These are phyloP conservation scores for Hystrix cristata DNA, from an alignment of 2,113 vertebrate species.

Conservation along the genomic window DNA sequence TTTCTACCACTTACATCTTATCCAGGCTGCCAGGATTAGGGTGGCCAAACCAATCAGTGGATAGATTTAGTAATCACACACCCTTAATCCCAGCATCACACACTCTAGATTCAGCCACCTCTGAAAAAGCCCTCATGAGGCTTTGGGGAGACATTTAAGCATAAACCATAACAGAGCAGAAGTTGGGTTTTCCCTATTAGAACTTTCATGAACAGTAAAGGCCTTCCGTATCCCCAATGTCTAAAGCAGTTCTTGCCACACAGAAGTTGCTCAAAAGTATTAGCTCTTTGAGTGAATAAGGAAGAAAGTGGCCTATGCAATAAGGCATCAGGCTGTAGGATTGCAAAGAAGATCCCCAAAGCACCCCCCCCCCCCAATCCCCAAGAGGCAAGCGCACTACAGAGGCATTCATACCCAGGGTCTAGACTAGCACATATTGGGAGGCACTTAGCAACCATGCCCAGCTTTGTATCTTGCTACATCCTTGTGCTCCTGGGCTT, in stretches of 20 bases:
- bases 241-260: not conserved
- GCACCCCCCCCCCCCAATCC: not conserved
- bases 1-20: no score
- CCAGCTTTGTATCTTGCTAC: not conserved
- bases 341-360: not conserved
- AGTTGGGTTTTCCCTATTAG: not conserved
- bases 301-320: not conserved
- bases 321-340: not conserved
- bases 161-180: not conserved
- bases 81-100: no score
- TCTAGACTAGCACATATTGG: not conserved
- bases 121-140: no score
- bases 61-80: no score
- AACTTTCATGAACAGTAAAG: not conserved
- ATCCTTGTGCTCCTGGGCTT: not conserved
- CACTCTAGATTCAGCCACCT: no score
- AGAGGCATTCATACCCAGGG: not conserved
- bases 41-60: no score
- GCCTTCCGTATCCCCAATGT: not conserved
- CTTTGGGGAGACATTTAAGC: no score
- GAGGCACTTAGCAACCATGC: not conserved
- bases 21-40: no score
- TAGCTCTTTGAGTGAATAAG: conserved; percentile 15
- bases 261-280: not conserved
- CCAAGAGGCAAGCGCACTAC: not conserved